Evolutionary conservation across 2,888 invertebrate genomes (phyloP).

Genomic region (Caradrina kadenii): DNA sequence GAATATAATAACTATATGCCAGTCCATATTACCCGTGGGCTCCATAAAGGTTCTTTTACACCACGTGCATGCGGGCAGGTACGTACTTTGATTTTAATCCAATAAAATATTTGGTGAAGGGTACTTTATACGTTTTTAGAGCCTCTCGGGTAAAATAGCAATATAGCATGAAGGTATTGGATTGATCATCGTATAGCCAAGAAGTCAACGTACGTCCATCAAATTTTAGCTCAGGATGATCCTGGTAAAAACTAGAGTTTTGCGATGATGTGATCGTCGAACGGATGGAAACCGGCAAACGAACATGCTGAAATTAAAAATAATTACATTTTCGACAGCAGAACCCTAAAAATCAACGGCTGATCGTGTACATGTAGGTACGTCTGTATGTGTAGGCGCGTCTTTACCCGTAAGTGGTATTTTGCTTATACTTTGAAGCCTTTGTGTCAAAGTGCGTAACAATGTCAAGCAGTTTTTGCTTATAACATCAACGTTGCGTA

Average conservation of each 20-base stretch:
- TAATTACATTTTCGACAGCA: neutral
- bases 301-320: neutral
- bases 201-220: too few relatives aligned
- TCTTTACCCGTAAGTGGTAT: constrained; percentile 21
- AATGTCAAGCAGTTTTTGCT: constrained; percentile 48
- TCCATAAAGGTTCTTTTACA: neutral
- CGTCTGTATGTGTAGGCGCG: neutral
- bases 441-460: constrained; percentile 46
- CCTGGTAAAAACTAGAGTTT: too few relatives aligned
- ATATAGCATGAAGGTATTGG: neutral
- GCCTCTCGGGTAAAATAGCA: neutral
- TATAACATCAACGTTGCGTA: constrained; percentile 31
- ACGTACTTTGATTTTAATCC: neutral
- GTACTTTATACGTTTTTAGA: neutral
- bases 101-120: neutral
- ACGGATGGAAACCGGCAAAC: neutral
- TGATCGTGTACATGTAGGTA: neutral
- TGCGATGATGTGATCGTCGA: neutral
- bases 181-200: too few relatives aligned
- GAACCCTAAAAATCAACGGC: neutral
- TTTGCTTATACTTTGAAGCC: constrained; percentile 32
- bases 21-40: constrained; percentile 1
- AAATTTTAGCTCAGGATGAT: too few relatives aligned
- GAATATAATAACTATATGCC: constrained; percentile 23
- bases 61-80: neutral